These are phyloP conservation scores for Tenthredo scrophulariae DNA, from an alignment of 2,888 invertebrate species.

Conservation along the genomic window DNA sequence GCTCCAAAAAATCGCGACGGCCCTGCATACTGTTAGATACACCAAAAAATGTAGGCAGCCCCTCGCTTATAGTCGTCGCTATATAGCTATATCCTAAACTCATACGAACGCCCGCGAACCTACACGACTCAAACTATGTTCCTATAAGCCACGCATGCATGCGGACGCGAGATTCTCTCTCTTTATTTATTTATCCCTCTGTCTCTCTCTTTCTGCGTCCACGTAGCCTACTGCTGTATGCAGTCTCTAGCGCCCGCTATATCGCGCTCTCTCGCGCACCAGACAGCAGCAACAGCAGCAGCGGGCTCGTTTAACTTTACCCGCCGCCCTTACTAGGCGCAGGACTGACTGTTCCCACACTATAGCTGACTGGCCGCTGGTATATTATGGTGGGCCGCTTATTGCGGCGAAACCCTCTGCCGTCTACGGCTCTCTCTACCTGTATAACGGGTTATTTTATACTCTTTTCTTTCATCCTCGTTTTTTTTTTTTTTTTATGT, in stretches of 20 bases:
- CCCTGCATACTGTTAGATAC: conserved; percentile 40
- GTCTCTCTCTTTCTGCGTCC: conserved; percentile 27
- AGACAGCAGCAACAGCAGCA: conserved; percentile 41
- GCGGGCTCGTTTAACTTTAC: conserved; percentile 46
- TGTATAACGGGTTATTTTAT: conserved; percentile 54
- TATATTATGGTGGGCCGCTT: conserved; percentile 41
- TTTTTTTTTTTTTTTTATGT: neutral
- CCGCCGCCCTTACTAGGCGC: conserved; percentile 43
- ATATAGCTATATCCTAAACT: conserved; percentile 16
- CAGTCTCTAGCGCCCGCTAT: conserved; percentile 22
- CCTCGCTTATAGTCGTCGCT: conserved; percentile 33
- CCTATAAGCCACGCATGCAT: conserved; percentile 22
- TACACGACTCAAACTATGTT: neutral
- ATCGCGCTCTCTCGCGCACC: conserved; percentile 14
- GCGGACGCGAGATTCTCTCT: conserved; percentile 28
- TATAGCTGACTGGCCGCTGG: conserved; percentile 51
- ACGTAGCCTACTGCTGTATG: conserved; percentile 19
- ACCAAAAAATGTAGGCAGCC: conserved; percentile 53
- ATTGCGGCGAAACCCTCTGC: conserved; percentile 46
- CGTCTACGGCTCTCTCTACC: conserved; percentile 41
- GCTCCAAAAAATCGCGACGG: conserved; percentile 38
- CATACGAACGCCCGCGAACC: conserved; percentile 40
- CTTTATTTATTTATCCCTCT: neutral
- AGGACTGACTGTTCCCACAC: conserved; percentile 54
- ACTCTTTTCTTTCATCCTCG: conserved; percentile 12